phyloP scores from a whole-genome alignment of 2,113 vertebrate species.

The Phainopepla nitens region DNA sequence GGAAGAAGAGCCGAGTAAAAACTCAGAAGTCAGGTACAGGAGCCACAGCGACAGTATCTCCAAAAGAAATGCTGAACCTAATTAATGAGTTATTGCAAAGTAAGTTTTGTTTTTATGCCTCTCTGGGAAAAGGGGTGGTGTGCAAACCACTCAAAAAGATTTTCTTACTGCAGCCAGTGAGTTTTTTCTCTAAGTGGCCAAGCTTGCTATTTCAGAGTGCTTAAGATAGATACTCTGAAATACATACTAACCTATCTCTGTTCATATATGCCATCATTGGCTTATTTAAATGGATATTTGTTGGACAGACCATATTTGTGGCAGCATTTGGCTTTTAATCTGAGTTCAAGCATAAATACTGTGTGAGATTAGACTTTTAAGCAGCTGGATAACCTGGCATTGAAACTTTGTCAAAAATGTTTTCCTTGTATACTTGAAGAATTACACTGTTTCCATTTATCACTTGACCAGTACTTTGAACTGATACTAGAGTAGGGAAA shows the following conservation, averaged over 20 bases:
- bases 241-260: background rate
- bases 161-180: background rate
- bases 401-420: background rate
- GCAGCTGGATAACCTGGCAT: background rate
- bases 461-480: background rate
- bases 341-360: background rate
- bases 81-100: conserved; percentile 93
- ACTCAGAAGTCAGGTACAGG: conserved; percentile 93
- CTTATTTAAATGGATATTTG: background rate
- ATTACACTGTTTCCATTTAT: background rate
- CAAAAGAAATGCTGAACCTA: conserved; percentile 94
- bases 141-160: background rate
- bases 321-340: background rate
- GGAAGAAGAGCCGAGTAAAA: conserved; percentile 98
- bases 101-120: conserved; percentile 64
- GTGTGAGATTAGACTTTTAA: background rate
- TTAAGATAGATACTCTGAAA: background rate
- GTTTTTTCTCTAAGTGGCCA: background rate
- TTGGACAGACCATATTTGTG: background rate
- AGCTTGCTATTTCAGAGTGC: background rate
- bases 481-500: background rate
- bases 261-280: background rate
- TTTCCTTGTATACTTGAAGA: background rate
- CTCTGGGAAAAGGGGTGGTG: background rate
- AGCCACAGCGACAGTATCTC: conserved; percentile 81